Conservation (phyloP, 2,888 invertebrate genomes). For the Phaonia tiefii region DNA sequence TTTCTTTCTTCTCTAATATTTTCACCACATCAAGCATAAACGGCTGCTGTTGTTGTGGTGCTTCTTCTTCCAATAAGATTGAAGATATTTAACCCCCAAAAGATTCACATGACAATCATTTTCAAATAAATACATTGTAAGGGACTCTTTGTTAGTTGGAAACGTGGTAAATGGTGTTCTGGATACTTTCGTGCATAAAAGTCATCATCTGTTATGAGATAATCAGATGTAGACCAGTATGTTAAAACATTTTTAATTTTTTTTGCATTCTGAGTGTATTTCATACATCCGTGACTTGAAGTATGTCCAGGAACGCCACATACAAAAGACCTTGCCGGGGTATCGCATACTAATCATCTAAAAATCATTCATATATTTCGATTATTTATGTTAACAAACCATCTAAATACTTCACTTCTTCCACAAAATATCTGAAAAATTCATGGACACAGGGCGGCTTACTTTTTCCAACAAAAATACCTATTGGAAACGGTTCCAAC, state of each 20-base stretch:
- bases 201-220: no score
- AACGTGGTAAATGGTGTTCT: no score
- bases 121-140: conserved; percentile 4
- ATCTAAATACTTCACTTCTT: conserved; percentile 41
- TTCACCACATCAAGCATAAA: no score
- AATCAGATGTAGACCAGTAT: conserved; percentile 13
- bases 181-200: no score
- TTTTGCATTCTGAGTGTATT: conserved; percentile 19
- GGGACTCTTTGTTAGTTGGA: not conserved
- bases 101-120: no score
- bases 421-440: conserved; percentile 39
- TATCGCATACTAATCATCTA: conserved; percentile 32
- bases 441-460: conserved; percentile 21
- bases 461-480: conserved; percentile 23
- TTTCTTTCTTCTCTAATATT: no score
- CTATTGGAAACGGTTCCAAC: no score
- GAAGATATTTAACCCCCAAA: no score
- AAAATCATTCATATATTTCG: conserved; percentile 15
- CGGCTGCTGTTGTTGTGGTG: no score
- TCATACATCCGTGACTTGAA: conserved; percentile 4
- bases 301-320: conserved; percentile 27
- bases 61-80: no score
- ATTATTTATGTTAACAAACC: conserved; percentile 31
- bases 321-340: conserved; percentile 19
- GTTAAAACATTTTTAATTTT: conserved; percentile 28